Base-by-base conservation (phyloP, 2,113 vertebrate genomes). In the Sylvilagus bachmani region DNA sequence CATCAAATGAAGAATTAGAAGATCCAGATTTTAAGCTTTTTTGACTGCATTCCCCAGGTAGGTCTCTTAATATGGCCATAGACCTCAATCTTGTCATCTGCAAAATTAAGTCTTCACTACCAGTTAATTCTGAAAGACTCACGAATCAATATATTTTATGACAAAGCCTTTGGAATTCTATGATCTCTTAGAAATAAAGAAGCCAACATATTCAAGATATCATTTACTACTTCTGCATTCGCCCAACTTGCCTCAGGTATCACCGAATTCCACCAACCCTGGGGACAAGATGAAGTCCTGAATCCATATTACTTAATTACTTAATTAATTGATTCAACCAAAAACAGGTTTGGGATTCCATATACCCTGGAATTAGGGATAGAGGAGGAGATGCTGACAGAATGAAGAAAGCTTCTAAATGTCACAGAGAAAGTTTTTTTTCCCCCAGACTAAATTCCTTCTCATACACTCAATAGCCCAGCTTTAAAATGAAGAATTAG, bases 121-220 rank as follows among this genome's bases (percentile, higher is more conserved):
- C 70, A 24, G 82, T 83, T 53, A 86, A 67, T 70, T 92, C 14
- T 0, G n/a, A 91, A 38, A 21, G 9, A 93, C 79, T 64, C 49
- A 61, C 22, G 17, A 64, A 17, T 84, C 61, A 58, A 80, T 67
- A 66, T 55, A 55, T 33, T 93, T n/a, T 90, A 66, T n/a, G 5
- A 71, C 80, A 82, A 78, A 38, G 49, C 0, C 13, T 80, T 94
- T 83, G 0, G 17, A 92, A 75, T 92, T 58, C 31, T 44, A 36
- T n/a, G 10, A 69, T 80, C n/a, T 95, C 29, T 22, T 71, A 89
- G 51, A 90, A 86, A 92, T 81, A 88, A 95, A 86, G 19, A 1
- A 81, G 29, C 51, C 38, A 71, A 55, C 2, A 10, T 0, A 88
- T 67, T 88, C 27, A 80, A 86, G 21, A 36, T 36, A 93, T 1